Conservation (phyloP, 2,113 vertebrate genomes). For the Pelmatolapia mariae region DNA sequence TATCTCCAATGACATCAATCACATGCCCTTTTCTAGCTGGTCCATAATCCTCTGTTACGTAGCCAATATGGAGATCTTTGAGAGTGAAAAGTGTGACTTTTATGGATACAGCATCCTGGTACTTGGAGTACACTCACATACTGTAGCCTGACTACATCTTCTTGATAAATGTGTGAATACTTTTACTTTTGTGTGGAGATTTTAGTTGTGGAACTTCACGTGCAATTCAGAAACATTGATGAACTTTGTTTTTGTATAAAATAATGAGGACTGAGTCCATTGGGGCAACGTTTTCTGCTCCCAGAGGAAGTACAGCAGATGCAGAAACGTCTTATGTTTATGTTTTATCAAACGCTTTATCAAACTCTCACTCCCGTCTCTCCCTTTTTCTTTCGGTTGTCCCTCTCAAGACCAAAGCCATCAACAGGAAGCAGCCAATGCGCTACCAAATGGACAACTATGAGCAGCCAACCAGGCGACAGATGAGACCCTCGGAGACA, state of each 20-base stretch:
- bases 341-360: too few species aligned
- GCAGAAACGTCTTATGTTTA: neutral
- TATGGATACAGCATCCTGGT: neutral
- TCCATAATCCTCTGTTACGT: neutral
- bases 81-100: neutral
- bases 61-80: neutral
- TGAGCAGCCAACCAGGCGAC: constrained; percentile 79
- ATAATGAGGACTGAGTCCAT: neutral
- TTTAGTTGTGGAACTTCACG: neutral
- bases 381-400: neutral
- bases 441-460: constrained; percentile 89
- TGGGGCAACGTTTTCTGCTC: neutral
- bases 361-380: neutral
- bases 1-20: neutral
- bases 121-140: neutral
- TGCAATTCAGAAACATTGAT: neutral
- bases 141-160: neutral
- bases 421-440: constrained; percentile 91
- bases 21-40: neutral
- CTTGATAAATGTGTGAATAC: neutral
- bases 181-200: neutral
- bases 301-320: constrained; percentile 4
- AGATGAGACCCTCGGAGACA: constrained; percentile 74
- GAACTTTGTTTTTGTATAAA: neutral
- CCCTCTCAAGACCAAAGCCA: constrained; percentile 80